Evolutionary conservation across 2,888 invertebrate species (phyloP), one percentile per base, ranked within the genome.

Genomic region (Eumacrocentrus americanus): DNA sequence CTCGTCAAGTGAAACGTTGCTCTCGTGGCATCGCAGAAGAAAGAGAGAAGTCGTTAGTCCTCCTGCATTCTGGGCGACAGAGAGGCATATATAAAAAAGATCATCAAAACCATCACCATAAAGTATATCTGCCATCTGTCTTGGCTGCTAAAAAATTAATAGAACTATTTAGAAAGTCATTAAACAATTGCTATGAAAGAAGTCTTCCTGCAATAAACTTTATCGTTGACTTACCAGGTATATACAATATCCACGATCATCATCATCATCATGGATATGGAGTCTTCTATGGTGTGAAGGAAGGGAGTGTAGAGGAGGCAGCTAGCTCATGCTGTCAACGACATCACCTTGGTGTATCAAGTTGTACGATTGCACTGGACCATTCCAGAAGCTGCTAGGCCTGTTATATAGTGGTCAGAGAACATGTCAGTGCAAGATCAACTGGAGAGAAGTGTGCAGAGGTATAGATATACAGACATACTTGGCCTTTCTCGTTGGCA

Each of bases 401-500:
- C n/a, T n/a, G n/a, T n/a, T n/a, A n/a, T n/a, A n/a, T n/a, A n/a
- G n/a, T n/a, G n/a, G n/a, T n/a, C n/a, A n/a, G n/a, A n/a, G n/a
- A n/a, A n/a, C n/a, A n/a, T n/a, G n/a, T n/a, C n/a, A n/a, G n/a
- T n/a, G n/a, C n/a, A n/a, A n/a, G n/a, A n/a, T n/a, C n/a, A n/a
- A n/a, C n/a, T n/a, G n/a, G n/a, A n/a, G n/a, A n/a, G n/a, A 42
- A 18, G 20, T 42, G 20, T 42, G 18, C 6, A 16, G 16, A 40
- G 16, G 38, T 40, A 40, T 40, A 16, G 18, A 16, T 40, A 40
- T 40, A 40, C 16, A n/a, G n/a, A n/a, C n/a, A n/a, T n/a, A n/a
- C n/a, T n/a, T n/a, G n/a, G n/a, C n/a, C n/a, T n/a, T n/a, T n/a
- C 29, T 50, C 23, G 16, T 34, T 55, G 51, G 47, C 51, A 55